Conservation (phyloP, 1,140 invertebrate genomes). For the Ceratitis capitata region DNA sequence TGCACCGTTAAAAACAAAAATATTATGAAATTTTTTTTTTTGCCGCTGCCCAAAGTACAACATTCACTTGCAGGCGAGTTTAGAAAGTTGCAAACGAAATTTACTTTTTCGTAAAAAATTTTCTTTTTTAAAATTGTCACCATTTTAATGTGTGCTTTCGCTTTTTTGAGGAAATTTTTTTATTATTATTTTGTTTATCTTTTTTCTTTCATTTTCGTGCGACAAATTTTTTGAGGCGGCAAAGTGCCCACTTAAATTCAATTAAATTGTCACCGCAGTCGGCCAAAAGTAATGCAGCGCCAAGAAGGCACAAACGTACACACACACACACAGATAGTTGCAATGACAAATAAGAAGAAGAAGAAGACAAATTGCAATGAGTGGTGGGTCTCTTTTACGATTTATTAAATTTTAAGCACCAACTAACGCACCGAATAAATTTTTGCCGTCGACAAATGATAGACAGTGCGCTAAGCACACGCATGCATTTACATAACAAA, state of each 20-base stretch:
- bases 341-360: not conserved
- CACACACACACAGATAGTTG: not conserved
- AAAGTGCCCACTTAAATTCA: conserved; percentile 32
- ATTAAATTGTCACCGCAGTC: conserved; percentile 28
- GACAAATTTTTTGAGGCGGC: conserved; percentile 25
- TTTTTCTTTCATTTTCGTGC: not conserved
- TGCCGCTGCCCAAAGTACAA: not conserved
- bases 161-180: not conserved
- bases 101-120: not conserved
- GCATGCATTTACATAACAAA: no score
- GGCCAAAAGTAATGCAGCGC: not conserved
- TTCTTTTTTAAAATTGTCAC: not conserved
- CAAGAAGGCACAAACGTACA: not conserved
- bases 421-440: conserved; percentile 18
- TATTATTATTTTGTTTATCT: not conserved
- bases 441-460: not conserved
- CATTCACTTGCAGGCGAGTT: not conserved
- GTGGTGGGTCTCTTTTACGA: not conserved
- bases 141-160: no score
- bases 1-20: not conserved
- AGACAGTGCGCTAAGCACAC: not conserved
- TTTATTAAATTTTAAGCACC: conserved; percentile 26
- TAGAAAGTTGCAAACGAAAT: conserved; percentile 9
- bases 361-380: not conserved
- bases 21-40: not conserved